Evolutionary conservation across 2,113 vertebrate genomes (phyloP).

Genomic region (Anthoscopus minutus): DNA sequence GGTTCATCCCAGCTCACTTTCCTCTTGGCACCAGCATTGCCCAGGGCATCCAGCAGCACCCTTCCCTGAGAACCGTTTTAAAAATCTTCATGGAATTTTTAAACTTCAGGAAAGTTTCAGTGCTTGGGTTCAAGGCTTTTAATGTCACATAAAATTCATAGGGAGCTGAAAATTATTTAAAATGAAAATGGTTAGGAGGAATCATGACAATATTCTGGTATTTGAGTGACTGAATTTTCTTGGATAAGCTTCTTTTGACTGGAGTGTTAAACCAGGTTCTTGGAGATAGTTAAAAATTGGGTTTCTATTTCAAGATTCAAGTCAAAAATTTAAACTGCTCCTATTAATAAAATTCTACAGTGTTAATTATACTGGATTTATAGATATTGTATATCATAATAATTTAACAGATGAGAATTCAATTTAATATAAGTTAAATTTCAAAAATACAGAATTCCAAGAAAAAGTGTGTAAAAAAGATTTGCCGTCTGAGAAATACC

Average conservation of each 20-base stretch:
- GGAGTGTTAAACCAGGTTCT: background rate
- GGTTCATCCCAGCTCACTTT: background rate
- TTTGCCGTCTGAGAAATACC: background rate
- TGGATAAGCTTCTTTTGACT: background rate
- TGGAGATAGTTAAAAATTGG: background rate
- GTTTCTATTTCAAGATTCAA: background rate
- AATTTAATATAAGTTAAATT: background rate
- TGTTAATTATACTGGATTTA: background rate
- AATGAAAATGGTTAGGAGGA: background rate
- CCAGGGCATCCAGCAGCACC: background rate
- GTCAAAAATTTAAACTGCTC: background rate
- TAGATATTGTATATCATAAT: no score
- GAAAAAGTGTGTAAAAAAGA: background rate
- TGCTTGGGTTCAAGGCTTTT: background rate
- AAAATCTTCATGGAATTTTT: background rate
- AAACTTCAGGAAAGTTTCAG: background rate
- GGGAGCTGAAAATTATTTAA: background rate
- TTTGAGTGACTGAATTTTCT: background rate
- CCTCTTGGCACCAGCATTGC: background rate
- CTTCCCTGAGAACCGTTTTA: background rate
- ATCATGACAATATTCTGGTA: background rate
- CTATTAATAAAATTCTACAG: background rate
- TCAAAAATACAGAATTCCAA: background rate
- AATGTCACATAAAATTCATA: background rate
- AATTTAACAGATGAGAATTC: background rate